Evolutionary conservation across 2,888 invertebrate genomes (phyloP).

Genomic region (Biston stratarius): DNA sequence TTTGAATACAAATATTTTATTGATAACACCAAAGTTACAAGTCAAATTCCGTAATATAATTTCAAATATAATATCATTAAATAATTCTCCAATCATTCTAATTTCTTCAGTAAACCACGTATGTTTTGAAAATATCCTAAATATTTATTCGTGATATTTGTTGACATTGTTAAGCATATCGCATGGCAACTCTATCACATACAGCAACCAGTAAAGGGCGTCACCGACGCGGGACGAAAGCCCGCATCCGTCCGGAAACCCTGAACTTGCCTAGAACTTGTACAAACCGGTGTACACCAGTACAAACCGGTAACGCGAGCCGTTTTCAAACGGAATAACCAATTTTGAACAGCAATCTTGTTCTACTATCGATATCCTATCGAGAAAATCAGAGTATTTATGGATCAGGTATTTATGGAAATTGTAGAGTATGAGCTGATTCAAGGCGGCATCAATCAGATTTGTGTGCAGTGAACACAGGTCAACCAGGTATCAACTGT

Average conservation of each 20-base stretch:
- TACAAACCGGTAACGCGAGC: conserved; percentile 50
- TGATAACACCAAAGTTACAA: too few relatives aligned
- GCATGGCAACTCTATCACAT: conserved; percentile 31
- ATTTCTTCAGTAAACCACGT: too few relatives aligned
- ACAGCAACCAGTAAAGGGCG: conserved; percentile 34
- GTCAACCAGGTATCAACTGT: background rate
- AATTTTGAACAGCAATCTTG: conserved; percentile 59
- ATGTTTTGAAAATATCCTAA: too few relatives aligned
- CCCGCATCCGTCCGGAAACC: conserved; percentile 49
- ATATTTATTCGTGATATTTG: too few relatives aligned
- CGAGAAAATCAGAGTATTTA: conserved; percentile 31
- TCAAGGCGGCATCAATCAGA: conserved; percentile 7
- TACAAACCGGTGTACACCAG: conserved; percentile 46
- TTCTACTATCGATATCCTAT: conserved; percentile 44
- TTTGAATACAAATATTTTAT: too few relatives aligned
- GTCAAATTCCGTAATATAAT: too few relatives aligned
- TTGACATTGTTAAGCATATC: conserved; percentile 6
- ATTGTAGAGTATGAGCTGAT: conserved; percentile 27
- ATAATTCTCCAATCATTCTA: too few relatives aligned
- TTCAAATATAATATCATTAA: too few relatives aligned
- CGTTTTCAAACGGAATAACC: conserved; percentile 70
- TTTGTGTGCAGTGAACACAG: background rate
- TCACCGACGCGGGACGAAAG: conserved; percentile 44
- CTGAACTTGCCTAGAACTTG: conserved; percentile 39
- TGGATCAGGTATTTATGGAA: conserved; percentile 30